Base-by-base conservation (phyloP, 2,888 invertebrate genomes). In the Cynaeus angustus region DNA sequence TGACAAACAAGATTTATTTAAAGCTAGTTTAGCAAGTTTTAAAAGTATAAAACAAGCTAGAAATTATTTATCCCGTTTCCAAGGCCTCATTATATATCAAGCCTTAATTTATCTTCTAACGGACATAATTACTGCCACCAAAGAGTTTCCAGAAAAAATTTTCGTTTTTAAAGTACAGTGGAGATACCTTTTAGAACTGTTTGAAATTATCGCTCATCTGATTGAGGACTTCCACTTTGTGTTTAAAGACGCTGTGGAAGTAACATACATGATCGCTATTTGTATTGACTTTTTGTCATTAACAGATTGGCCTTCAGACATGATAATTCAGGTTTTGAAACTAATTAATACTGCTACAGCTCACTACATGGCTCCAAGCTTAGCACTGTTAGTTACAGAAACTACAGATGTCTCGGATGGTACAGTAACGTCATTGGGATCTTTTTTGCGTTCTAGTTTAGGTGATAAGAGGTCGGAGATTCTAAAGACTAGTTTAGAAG, bases 221-320 rank as follows among this genome's bases (percentile, higher is more conserved):
- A 90, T 94, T 2, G 89, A 90, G 68, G 88, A 90, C 48, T 91
- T 91, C 74, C 89, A 91, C 70, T 90, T 94, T 9, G 91, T 91
- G 30, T 94, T 94, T 94, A 89, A 91, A 65, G 93, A 93, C 76
- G 92, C 91, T 66, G 86, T 94, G 1, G 94, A 94, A 85, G 90
- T 92, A 0, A 87, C 92, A 67, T 91, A 91, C 73, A 84, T 94
- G 9, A 83, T 89, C 28, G 86, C 86, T 46, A 83, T 87, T 3
- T 85, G 87, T 8, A 85, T 88, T 68, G 86, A 86, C 68, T 86
- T 90, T 55, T 77, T 90, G 14, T 87, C 87, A 68, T 85, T 88
- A 75, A 82, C 86, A 7, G 86, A 86, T 71, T 85, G 89, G 78
- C 82, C 87, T 28, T 75, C 88, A 3, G 86, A 94, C 93, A 88